Base-by-base conservation (phyloP, 2,888 invertebrate species). In the Agrotis segetum region DNA sequence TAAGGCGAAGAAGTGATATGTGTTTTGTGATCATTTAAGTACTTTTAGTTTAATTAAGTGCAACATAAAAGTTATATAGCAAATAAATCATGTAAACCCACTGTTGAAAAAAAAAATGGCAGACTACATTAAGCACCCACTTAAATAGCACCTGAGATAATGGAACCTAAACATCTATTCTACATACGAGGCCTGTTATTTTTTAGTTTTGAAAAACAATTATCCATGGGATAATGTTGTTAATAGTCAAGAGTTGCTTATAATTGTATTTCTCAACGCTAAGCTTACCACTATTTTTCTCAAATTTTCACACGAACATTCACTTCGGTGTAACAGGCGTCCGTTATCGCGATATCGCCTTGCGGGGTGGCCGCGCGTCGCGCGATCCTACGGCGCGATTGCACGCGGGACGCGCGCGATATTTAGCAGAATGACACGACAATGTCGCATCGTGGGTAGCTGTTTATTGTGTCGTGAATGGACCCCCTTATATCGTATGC, bases 1-100 rank as follows among this genome's bases (percentile, higher is more conserved):
- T 34, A 96, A 96, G 88, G 97, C 97, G 87, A 97, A 97, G 96
- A 97, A 97, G 95, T 96, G 94, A 93, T 87, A 46, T 52, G 34
- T 40, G 73, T 68, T 71, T 83, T 87, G 77, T 86, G 81, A 83
- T 88, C 86, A 86, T 84, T 85, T 86, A 88, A 91, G 88, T 88
- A 76, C 64, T 79, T 83, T 78, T 89, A 85, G 82, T 89, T 88
- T 84, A 87, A 86, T 77, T 90, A 92, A 90, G 89, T 87, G 89
- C 88, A 89, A 89, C 88, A 89, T 91, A 87, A 89, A 91, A 90
- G 90, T 91, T 88, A 91, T 91, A 90, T 93, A 94, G 94, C 88
- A 79, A 88, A 87, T 89, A 91, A 91, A 93, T 92, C 90, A 92
- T 92, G 90, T 93, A 84, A 93, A 76, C 67, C 59, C 64, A 67